These are phyloP conservation scores for Glyphotaelius pellucidus DNA, from an alignment of 2,888 invertebrate species.

Conservation along the genomic window DNA sequence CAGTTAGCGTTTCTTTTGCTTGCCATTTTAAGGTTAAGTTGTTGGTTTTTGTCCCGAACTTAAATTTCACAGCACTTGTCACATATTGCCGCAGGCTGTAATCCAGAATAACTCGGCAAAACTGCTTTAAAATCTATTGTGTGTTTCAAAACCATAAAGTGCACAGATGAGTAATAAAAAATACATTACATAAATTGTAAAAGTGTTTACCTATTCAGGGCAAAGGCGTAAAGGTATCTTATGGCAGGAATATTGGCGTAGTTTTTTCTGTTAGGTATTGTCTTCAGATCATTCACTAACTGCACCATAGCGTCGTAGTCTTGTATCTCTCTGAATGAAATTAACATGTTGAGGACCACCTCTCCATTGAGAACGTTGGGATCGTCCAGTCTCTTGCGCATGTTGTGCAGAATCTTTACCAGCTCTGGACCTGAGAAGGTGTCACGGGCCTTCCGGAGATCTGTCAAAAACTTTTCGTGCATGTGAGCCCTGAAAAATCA, in stretches of 20 bases:
- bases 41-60: no score
- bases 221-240: conserved; percentile 96
- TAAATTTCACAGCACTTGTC: neutral
- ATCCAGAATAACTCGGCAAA: neutral
- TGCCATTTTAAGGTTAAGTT: no score
- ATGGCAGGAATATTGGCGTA: conserved; percentile 94
- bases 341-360: conserved; percentile 95
- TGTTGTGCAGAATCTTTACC: conserved; percentile 88
- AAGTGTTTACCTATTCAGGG: conserved; percentile 86
- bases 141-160: neutral
- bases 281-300: conserved; percentile 94
- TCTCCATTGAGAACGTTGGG: conserved; percentile 97
- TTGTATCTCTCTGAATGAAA: conserved; percentile 94
- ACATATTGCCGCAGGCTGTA: neutral
- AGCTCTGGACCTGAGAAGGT: conserved; percentile 89
- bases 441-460: conserved; percentile 94
- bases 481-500: conserved; percentile 87
- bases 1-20: no score
- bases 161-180: neutral
- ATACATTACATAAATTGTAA: neutral
- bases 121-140: neutral
- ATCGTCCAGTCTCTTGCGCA: conserved; percentile 96
- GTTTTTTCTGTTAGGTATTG: conserved; percentile 92
- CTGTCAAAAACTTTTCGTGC: conserved; percentile 97
- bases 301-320: conserved; percentile 99